Conservation (phyloP, 2,797 vertebrate genomes). For the Tiaroga cobitis region DNA sequence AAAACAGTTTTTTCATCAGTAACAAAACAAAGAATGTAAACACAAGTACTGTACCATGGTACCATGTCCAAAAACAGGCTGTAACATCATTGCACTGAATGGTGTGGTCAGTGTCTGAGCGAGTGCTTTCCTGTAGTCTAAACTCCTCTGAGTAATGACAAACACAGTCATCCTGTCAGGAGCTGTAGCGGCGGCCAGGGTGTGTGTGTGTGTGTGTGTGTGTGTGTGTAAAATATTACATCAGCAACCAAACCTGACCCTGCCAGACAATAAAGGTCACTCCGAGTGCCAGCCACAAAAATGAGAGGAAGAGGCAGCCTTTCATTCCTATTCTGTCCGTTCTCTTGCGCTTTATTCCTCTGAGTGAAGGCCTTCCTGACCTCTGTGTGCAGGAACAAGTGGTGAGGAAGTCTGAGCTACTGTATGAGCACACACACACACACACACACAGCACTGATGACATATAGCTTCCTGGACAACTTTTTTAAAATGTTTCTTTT, state of each 20-base stretch:
- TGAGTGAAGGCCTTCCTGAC: slow-evolving; percentile 47
- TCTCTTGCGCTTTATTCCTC: slow-evolving; percentile 47
- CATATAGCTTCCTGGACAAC: too few species aligned
- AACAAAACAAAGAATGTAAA: neutral
- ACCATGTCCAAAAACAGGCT: neutral
- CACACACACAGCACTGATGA: neutral
- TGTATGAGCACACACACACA: slow-evolving; percentile 30
- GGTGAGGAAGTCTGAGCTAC: slow-evolving; percentile 31
- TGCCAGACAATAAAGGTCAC: slow-evolving; percentile 63
- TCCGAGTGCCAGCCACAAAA: slow-evolving; percentile 21
- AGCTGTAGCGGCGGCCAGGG: neutral
- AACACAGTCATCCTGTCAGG: slow-evolving; percentile 41
- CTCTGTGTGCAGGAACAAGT: slow-evolving; percentile 26
- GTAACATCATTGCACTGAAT: neutral
- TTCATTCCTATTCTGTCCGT: slow-evolving; percentile 34
- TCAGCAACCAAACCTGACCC: slow-evolving; percentile 55
- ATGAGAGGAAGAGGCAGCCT: slow-evolving; percentile 54
- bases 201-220: neutral
- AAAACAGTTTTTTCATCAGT: too few species aligned
- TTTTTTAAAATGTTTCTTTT: neutral
- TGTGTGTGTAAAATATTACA: slow-evolving; percentile 20
- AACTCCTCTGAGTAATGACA: slow-evolving; percentile 47
- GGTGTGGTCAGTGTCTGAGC: slow-evolving; percentile 1
- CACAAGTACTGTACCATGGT: neutral
- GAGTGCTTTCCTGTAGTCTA: slow-evolving; percentile 27